Evolutionary conservation across 2,113 vertebrate species (phyloP).

Genomic region (Planiliza haematocheilus): DNA sequence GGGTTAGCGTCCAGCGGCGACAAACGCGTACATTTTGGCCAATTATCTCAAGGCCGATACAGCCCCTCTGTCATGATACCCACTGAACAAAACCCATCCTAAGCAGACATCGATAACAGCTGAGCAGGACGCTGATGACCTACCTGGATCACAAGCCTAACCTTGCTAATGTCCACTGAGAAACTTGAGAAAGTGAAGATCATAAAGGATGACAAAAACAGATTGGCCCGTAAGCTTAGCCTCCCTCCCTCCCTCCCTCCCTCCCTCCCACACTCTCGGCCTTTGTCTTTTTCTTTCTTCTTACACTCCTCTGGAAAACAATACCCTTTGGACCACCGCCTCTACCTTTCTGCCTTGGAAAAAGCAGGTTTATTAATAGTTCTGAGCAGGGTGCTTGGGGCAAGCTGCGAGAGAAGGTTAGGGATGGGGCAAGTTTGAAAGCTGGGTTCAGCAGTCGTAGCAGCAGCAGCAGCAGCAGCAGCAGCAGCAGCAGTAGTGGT

Average conservation of each 20-base stretch:
- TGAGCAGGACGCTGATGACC: slow-evolving; percentile 43
- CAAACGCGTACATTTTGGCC: slow-evolving; percentile 49
- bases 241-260: slow-evolving; percentile 36
- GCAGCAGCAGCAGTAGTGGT: slow-evolving; percentile 46
- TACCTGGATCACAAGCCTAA: slow-evolving; percentile 50
- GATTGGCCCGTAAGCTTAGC: slow-evolving; percentile 52
- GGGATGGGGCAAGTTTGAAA: slow-evolving; percentile 64
- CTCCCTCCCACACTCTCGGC: slow-evolving; percentile 29
- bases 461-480: slow-evolving; percentile 51
- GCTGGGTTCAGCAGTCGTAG: slow-evolving; percentile 38
- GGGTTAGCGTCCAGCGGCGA: slow-evolving; percentile 43
- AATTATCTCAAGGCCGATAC: slow-evolving; percentile 44
- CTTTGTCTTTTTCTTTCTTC: slow-evolving; percentile 54
- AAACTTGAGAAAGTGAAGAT: slow-evolving; percentile 64
- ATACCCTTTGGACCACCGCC: slow-evolving; percentile 60
- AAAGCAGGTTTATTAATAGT: slow-evolving; percentile 76
- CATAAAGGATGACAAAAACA: slow-evolving; percentile 47
- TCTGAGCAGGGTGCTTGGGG: slow-evolving; percentile 56
- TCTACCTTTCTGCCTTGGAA: slow-evolving; percentile 67
- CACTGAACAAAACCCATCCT: slow-evolving; percentile 33
- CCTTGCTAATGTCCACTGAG: slow-evolving; percentile 49
- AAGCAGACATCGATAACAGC: slow-evolving; percentile 46
- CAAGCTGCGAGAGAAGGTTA: slow-evolving; percentile 64
- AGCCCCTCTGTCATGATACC: slow-evolving; percentile 12
- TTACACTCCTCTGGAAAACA: slow-evolving; percentile 67